phyloP scores from a whole-genome alignment of 2,113 vertebrate genomes.

The Anoplopoma fimbria region DNA sequence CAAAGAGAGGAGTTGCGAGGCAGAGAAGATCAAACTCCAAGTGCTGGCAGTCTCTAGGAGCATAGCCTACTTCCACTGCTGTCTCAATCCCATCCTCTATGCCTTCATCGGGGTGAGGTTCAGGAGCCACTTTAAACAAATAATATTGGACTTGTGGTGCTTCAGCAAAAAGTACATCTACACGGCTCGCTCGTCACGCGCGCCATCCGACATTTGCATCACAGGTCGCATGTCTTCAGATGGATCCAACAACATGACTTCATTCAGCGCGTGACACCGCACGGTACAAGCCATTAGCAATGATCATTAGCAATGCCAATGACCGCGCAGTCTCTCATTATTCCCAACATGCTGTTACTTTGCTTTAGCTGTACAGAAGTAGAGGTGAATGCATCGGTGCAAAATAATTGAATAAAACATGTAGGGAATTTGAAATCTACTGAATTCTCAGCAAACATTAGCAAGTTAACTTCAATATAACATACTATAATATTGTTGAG shows the following conservation, averaged over 20 bases:
- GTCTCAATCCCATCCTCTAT: constrained; percentile 93
- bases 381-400: neutral
- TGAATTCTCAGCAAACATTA: neutral
- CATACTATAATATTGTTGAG: neutral
- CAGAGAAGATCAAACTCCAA: constrained; percentile 65
- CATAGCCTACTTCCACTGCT: constrained; percentile 93
- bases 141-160: constrained; percentile 87
- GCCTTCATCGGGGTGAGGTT: constrained; percentile 95
- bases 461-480: neutral
- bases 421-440: neutral
- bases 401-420: constrained; percentile 1
- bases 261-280: constrained; percentile 85
- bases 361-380: neutral
- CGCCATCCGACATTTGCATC: constrained; percentile 79
- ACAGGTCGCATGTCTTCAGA: constrained; percentile 82
- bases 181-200: constrained; percentile 69
- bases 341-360: neutral
- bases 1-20: constrained; percentile 72
- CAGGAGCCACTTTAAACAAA: constrained; percentile 88
- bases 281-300: neutral
- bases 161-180: constrained; percentile 78
- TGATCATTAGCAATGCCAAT: neutral
- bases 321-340: neutral
- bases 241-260: constrained; percentile 78
- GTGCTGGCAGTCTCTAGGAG: constrained; percentile 77